Conservation (phyloP, 2,113 vertebrate genomes). For the Clarias batrachus region DNA sequence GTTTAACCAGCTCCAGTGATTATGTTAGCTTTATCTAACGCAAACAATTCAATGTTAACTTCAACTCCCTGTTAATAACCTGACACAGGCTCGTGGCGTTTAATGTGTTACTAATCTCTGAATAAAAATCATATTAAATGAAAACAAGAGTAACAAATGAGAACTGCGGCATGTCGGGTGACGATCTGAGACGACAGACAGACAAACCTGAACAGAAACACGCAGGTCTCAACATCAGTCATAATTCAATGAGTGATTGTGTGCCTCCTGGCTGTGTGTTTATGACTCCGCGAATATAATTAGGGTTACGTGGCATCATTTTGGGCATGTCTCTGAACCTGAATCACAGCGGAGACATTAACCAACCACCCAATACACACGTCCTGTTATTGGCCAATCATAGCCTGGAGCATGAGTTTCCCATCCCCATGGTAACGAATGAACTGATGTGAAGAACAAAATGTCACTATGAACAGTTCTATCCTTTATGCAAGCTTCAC, state of each 20-base stretch:
- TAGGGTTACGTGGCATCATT: not conserved
- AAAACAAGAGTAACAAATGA: not conserved
- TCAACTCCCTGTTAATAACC: not conserved
- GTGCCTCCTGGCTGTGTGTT: constrained; percentile 25
- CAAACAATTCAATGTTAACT: not conserved
- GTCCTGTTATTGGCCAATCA: constrained; percentile 3
- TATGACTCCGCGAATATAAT: constrained; percentile 13
- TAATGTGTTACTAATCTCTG: not conserved
- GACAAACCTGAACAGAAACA: not conserved
- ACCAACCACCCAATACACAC: constrained; percentile 11
- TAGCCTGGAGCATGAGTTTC: not conserved
- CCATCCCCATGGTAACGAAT: not conserved
- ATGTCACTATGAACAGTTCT: not conserved
- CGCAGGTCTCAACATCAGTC: not conserved
- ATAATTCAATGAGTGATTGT: constrained; percentile 7
- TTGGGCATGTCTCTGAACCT: constrained; percentile 1
- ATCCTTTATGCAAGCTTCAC: not conserved
- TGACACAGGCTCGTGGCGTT: too few species aligned
- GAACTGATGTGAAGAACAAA: not conserved
- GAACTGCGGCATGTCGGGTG: not conserved
- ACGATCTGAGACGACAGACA: not conserved
- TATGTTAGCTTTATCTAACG: not conserved
- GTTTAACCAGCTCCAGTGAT: constrained; percentile 16
- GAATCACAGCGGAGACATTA: constrained; percentile 13
- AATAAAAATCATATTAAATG: too few species aligned